Evolutionary conservation across 2,797 vertebrate genomes (phyloP).

Genomic region (Buphagus erythrorhynchus): DNA sequence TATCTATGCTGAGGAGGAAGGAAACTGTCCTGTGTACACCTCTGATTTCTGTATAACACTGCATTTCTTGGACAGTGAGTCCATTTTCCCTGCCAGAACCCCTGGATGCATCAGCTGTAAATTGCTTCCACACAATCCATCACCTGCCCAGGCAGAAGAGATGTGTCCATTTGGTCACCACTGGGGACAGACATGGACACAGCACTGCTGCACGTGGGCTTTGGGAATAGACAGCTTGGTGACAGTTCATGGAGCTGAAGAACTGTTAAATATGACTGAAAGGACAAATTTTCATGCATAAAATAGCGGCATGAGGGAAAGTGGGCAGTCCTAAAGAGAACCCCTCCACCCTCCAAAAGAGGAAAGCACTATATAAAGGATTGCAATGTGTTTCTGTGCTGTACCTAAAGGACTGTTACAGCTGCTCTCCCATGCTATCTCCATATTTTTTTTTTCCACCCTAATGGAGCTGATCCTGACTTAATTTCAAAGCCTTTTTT

Average conservation of each 20-base stretch:
- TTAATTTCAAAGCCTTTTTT: background rate
- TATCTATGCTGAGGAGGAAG: background rate
- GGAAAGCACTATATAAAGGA: background rate
- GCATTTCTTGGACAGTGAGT: background rate
- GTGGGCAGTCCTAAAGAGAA: conserved; percentile 7
- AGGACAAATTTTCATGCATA: background rate
- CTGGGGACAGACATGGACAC: background rate
- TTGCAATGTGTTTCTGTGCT: background rate
- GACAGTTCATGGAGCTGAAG: background rate
- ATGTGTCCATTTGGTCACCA: background rate
- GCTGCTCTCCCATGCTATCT: background rate
- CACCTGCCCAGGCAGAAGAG: background rate
- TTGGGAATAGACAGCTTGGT: background rate
- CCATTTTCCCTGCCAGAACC: background rate
- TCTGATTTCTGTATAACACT: background rate
- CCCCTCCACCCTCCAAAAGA: background rate
- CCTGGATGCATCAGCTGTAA: background rate
- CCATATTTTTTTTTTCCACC: background rate
- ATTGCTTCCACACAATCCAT: background rate
- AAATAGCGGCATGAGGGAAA: background rate
- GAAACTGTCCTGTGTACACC: background rate
- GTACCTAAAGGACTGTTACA: background rate
- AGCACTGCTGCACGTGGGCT: rapidly evolving
- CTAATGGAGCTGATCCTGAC: background rate
- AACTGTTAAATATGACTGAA: background rate